Evolutionary conservation across 92 coral and sea anemone species (phyloP).

Genomic region (Scolanthus callimorphus): DNA sequence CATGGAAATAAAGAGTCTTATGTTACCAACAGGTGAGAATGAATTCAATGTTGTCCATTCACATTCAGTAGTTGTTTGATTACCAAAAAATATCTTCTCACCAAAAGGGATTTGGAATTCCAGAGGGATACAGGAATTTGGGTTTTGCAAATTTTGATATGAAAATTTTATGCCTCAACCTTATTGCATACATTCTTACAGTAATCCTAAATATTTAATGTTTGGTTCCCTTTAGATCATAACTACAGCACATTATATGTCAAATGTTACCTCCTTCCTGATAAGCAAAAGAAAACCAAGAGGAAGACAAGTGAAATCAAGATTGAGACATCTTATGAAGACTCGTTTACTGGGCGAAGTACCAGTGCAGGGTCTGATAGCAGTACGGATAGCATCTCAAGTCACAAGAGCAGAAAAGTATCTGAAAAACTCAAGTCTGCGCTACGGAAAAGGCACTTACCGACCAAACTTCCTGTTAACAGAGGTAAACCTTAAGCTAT

Average conservation of each 20-base stretch:
- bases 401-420: conserved; percentile 35
- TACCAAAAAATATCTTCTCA: too few species aligned
- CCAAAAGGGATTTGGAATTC: too few species aligned
- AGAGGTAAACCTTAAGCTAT: neutral
- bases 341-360: conserved; percentile 5
- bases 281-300: conserved; percentile 66
- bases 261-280: conserved; percentile 80
- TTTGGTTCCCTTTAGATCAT: too few species aligned
- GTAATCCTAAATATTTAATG: too few species aligned
- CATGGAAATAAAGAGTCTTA: conserved; percentile 65
- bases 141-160: too few species aligned
- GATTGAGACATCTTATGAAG: conserved; percentile 26
- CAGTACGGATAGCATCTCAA: conserved; percentile 35
- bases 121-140: too few species aligned
- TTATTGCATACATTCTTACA: too few species aligned
- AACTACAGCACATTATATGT: conserved; percentile 75
- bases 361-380: conserved; percentile 49
- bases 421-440: conserved; percentile 57
- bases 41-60: too few species aligned
- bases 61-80: too few species aligned
- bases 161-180: too few species aligned
- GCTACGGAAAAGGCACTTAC: conserved; percentile 55
- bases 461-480: neutral
- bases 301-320: conserved; percentile 65
- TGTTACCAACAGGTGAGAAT: conserved; percentile 73